A percentile compares a stretch with the other conserved stretches of the same genome.
phyloP scores from a whole-genome alignment of 2,113 vertebrate species.

The Hydropotes inermis region DNA sequence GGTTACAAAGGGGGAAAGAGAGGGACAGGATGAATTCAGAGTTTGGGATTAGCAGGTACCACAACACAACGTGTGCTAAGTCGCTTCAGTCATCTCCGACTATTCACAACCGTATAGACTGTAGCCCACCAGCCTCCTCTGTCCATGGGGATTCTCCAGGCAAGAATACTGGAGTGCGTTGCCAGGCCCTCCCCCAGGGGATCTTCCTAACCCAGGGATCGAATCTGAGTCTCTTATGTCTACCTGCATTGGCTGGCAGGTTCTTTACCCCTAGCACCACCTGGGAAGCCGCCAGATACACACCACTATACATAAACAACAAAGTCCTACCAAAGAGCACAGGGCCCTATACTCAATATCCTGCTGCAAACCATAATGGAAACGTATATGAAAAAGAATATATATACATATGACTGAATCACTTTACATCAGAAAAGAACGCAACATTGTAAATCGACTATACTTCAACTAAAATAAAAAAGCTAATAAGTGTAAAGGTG shows the following conservation, averaged over 20 bases:
- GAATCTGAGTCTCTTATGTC: not conserved
- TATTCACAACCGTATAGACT: not conserved
- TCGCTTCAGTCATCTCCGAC: rapidly evolving
- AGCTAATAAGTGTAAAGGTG: not conserved
- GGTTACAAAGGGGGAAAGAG: not conserved
- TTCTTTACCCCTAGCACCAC: not conserved
- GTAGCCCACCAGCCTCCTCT: not conserved
- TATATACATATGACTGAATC: not conserved
- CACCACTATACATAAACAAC: not conserved
- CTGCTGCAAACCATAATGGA: not conserved
- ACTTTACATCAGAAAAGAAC: not conserved
- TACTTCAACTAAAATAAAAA: not conserved
- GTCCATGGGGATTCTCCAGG: not conserved
- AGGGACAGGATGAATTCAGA: not conserved
- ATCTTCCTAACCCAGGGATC: not conserved
- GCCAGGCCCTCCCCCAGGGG: not conserved
- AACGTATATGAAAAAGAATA: not conserved
- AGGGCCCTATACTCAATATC: not conserved
- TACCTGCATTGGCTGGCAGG: not conserved
- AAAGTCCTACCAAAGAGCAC: not conserved
- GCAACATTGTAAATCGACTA: not conserved
- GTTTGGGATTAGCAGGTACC: not conserved
- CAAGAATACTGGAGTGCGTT: not conserved
- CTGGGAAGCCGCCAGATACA: not conserved
- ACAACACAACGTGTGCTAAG: not conserved